Base-by-base conservation (phyloP, 2,888 invertebrate genomes). In the Troides oblongomaculatus region DNA sequence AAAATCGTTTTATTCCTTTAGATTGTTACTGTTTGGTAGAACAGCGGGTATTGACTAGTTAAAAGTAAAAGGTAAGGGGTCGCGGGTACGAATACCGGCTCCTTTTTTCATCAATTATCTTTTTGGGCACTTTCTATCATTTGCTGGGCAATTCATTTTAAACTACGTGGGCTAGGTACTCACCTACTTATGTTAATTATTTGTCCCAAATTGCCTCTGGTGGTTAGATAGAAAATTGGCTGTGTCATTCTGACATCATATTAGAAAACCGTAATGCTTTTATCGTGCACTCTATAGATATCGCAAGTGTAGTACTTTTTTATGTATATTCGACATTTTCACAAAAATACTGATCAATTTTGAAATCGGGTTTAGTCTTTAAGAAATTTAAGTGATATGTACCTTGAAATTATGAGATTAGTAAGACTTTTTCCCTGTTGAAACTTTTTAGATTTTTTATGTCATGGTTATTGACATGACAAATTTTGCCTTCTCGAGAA, bases 71-170 rank as follows among this genome's bases (percentile, higher is more conserved):
- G 85, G 84, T 85, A 84, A 85, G 85, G 82, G 89, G 87, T 89
- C 90, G 88, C 75, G 81, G 74, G 46, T 76, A 81, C 79, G 80
- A 77, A 72, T 74, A 69, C 12, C 76, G 72, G 75, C 78, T 58
- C 73, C 77, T 74, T 84, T 84, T 84, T 84, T 82, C 83, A 84
- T 77, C 84, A 82, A 84, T 86, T 86, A 84, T 86, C 83, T 82
- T 87, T 85, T 86, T 71, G 73, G 72, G 71, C 72, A 83, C 88
- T 88, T 88, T 88, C 89, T 88, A 88, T 87, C 86, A 87, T 86
- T 87, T 88, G 87, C 86, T 81, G 78, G 70, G 79, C 79, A 78
- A 80, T 79, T 79, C 78, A 71, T 78, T 80, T 77, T 76, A 39
- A 23, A 23, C 73, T 70, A 67, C 72, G 71, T 70, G 74, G 73